These are phyloP conservation scores for Eulemur mongoz DNA, from an alignment of 2,797 vertebrate genomes.

Conservation along the genomic window DNA sequence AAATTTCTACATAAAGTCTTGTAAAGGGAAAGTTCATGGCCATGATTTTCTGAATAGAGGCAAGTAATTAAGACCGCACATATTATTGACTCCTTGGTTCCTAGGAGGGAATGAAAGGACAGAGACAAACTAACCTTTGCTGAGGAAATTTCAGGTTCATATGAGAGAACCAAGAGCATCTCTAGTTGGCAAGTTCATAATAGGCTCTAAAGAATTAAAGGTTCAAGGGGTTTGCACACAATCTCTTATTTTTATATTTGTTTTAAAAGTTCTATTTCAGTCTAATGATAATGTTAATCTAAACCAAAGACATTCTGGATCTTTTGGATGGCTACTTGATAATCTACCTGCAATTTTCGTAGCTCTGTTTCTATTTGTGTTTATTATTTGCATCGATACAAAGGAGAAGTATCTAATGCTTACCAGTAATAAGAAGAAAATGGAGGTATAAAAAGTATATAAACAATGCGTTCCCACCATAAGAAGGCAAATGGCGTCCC, in stretches of 20 bases:
- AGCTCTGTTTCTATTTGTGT: neutral
- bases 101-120: neutral
- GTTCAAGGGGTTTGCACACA: neutral
- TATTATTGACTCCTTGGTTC: neutral
- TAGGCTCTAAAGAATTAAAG: neutral
- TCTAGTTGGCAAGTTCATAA: neutral
- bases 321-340: neutral
- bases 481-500: neutral
- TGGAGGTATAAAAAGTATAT: neutral
- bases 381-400: neutral
- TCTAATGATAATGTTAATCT: neutral
- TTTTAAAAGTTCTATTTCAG: neutral
- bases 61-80: neutral
- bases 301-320: neutral
- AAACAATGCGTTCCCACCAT: neutral
- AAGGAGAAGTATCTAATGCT: constrained; percentile 7
- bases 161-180: neutral
- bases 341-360: neutral
- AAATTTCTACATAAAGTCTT: neutral
- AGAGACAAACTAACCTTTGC: neutral
- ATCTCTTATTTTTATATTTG: neutral
- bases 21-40: neutral
- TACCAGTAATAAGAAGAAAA: neutral
- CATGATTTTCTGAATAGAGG: neutral
- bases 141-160: neutral